Percentiles rank a stretch among this genome's conserved stretches.
Conservation (phyloP, 2,797 vertebrate genomes). For the Tokudaia tokunoshimensis region DNA sequence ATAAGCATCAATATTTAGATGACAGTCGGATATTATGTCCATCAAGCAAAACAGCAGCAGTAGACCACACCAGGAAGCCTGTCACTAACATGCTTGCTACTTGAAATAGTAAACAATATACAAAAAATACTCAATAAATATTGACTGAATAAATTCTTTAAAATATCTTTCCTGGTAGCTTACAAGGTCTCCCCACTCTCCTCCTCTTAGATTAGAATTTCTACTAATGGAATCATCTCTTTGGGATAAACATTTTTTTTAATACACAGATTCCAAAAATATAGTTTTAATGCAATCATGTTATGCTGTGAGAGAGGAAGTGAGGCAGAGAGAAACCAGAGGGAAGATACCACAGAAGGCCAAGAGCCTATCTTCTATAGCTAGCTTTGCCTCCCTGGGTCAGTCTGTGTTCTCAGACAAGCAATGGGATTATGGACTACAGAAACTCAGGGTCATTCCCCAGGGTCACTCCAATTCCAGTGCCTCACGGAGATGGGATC, state of each 20-base stretch:
- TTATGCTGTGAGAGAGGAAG: neutral
- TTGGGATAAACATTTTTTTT: neutral
- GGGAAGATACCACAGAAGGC: neutral
- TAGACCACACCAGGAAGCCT: neutral
- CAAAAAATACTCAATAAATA: neutral
- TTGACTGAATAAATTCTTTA: neutral
- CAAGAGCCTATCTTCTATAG: neutral
- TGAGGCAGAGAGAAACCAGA: accelerated
- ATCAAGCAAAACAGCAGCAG: neutral
- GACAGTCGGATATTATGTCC: neutral
- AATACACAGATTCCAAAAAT: neutral
- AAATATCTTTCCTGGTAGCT: neutral
- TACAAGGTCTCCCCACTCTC: neutral
- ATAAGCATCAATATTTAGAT: neutral
- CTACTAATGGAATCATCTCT: neutral
- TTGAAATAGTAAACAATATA: neutral
- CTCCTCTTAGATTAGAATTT: neutral
- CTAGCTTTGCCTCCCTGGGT: neutral
- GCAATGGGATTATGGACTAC: neutral
- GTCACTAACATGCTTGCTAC: neutral
- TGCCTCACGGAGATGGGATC: neutral
- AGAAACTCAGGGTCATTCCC: neutral
- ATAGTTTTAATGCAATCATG: neutral
- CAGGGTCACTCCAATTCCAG: neutral
- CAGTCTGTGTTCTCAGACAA: neutral